Percentiles rank a stretch among this genome's conserved stretches.
These are phyloP conservation scores for Melanotaenia trifasciata DNA, from an alignment of 2,797 vertebrate species.

Conservation along the genomic window DNA sequence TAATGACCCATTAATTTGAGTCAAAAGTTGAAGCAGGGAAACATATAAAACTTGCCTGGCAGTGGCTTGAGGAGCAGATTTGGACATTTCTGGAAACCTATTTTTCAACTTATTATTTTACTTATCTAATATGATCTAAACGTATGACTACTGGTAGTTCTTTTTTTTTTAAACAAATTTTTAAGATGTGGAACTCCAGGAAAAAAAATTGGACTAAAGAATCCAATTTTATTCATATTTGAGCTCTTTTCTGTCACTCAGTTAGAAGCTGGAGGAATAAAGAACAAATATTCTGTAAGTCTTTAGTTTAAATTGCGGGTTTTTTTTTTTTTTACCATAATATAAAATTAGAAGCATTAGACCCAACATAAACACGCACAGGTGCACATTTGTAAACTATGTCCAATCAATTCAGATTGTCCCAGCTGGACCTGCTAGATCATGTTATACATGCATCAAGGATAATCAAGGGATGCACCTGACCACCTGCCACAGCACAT, in stretches of 20 bases:
- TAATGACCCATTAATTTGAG: no score
- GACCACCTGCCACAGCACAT: not conserved
- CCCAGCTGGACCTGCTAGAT: not conserved
- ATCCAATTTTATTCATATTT: not conserved
- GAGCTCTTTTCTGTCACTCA: not conserved
- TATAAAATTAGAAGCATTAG: not conserved
- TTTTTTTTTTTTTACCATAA: no score
- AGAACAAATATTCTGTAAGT: not conserved
- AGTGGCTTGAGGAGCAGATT: no score
- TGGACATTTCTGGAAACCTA: not conserved
- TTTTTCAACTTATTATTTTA: not conserved
- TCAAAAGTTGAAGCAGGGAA: no score
- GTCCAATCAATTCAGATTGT: not conserved
- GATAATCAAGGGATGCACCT: slow-evolving; percentile 1
- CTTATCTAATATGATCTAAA: not conserved
- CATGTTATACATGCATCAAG: not conserved
- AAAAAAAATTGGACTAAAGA: not conserved
- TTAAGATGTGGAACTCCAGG: not conserved
- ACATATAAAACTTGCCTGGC: no score
- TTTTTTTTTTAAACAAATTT: not conserved
- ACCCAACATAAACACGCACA: not conserved
- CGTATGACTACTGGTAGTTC: not conserved
- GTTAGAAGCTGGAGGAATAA: not conserved
- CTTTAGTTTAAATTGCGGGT: not conserved
- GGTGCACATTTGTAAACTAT: not conserved